phyloP scores from a whole-genome alignment of 2,888 invertebrate genomes.

The Latheticus oryzae region DNA sequence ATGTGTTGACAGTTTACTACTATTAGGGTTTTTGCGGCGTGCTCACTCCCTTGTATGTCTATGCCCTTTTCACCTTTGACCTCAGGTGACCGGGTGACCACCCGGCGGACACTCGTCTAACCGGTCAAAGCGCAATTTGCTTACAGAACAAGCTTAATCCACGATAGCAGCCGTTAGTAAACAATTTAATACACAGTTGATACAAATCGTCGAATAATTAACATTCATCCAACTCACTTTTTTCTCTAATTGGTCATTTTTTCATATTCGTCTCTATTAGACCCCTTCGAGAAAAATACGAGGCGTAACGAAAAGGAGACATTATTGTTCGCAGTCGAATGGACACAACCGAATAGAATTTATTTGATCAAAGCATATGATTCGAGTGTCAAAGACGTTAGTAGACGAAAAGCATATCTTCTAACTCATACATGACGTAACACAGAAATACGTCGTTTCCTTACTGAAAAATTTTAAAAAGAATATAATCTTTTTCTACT shows the following conservation, averaged over 20 bases:
- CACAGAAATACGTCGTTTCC: slow-evolving; percentile 29
- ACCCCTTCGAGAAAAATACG: slow-evolving; percentile 7
- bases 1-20: slow-evolving; percentile 67
- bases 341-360: slow-evolving; percentile 47
- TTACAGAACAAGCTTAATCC: slow-evolving; percentile 62
- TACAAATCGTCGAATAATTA: too few relatives aligned
- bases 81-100: slow-evolving; percentile 60
- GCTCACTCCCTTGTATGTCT: slow-evolving; percentile 65
- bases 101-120: slow-evolving; percentile 55
- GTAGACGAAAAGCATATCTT: slow-evolving; percentile 27
- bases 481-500: too few relatives aligned
- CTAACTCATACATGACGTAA: slow-evolving; percentile 31
- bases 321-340: slow-evolving; percentile 51
- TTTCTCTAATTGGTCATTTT: too few relatives aligned
- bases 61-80: slow-evolving; percentile 56
- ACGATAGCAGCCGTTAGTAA: slow-evolving; percentile 23
- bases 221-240: too few relatives aligned
- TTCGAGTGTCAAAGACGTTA: slow-evolving; percentile 44
- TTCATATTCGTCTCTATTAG: too few relatives aligned
- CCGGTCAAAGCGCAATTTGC: slow-evolving; percentile 61
- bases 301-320: slow-evolving; percentile 22
- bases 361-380: slow-evolving; percentile 51
- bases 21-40: slow-evolving; percentile 66
- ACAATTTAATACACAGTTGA: slow-evolving; percentile 19
- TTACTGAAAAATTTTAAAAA: slow-evolving; percentile 6